Percentiles rank a stretch among this genome's conserved stretches.
phyloP scores from a whole-genome alignment of 2,888 invertebrate genomes.

The Cenopis cana region DNA sequence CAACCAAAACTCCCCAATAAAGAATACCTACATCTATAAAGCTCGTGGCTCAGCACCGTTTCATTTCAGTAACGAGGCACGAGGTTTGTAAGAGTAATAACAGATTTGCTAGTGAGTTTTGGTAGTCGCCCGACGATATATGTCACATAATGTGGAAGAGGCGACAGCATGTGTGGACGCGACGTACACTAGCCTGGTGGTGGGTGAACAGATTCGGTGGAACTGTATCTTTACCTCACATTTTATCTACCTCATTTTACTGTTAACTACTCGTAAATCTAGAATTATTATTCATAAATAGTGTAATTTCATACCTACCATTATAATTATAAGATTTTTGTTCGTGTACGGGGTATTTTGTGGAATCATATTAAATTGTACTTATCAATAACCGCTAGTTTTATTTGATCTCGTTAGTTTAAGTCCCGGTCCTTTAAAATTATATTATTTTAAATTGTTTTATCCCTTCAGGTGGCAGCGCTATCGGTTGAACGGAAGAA shows the following conservation, averaged over 20 bases:
- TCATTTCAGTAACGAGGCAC: too few relatives aligned
- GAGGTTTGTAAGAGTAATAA: too few relatives aligned
- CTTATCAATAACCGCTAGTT: conserved; percentile 81
- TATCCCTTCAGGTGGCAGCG: too few relatives aligned
- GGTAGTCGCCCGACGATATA: too few relatives aligned
- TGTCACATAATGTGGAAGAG: neutral
- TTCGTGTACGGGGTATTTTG: conserved; percentile 83
- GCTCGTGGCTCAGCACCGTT: too few relatives aligned
- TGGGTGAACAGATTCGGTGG: conserved; percentile 33
- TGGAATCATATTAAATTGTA: conserved; percentile 84
- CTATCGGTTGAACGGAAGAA: too few relatives aligned
- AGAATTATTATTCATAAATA: conserved; percentile 74
- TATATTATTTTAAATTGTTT: conserved; percentile 6
- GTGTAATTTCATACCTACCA: conserved; percentile 83
- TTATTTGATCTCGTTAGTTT: conserved; percentile 59
- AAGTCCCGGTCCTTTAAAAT: conserved; percentile 15
- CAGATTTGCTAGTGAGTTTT: too few relatives aligned
- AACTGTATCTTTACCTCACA: conserved; percentile 53
- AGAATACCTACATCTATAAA: too few relatives aligned
- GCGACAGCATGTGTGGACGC: neutral
- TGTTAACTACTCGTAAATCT: conserved; percentile 72
- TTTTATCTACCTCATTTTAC: conserved; percentile 73
- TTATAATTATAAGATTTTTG: conserved; percentile 76
- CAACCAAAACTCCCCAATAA: too few relatives aligned
- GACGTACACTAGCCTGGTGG: conserved; percentile 7